Evolutionary conservation across 1,140 invertebrate species (phyloP).

Genomic region (Zaprionus kolodkinae): DNA sequence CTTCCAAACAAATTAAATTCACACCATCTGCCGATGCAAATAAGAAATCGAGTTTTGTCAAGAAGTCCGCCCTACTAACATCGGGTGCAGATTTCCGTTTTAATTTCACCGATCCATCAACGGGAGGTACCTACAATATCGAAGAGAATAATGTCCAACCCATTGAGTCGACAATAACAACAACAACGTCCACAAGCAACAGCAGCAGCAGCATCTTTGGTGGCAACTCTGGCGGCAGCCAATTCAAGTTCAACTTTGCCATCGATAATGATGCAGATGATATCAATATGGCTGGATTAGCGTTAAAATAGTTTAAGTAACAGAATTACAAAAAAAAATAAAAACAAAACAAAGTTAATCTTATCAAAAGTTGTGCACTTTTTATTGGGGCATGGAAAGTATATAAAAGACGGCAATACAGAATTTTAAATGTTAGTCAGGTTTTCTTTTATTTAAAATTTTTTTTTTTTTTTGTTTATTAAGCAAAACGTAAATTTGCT

Average conservation of each 20-base stretch:
- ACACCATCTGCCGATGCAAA: slow-evolving; percentile 65
- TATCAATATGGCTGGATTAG: slow-evolving; percentile 57
- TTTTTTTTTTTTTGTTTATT: background rate
- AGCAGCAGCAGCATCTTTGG: slow-evolving; percentile 51
- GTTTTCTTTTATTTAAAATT: background rate
- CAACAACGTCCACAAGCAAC: background rate
- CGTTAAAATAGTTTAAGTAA: slow-evolving; percentile 37
- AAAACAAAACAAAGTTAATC: slow-evolving; percentile 1
- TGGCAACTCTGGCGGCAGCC: slow-evolving; percentile 61
- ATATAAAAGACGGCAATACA: background rate
- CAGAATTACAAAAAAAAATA: background rate
- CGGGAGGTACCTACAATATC: slow-evolving; percentile 13
- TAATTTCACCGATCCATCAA: slow-evolving; percentile 73
- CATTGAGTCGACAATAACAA: background rate
- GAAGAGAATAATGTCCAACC: background rate
- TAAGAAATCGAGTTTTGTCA: slow-evolving; percentile 86
- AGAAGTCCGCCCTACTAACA: slow-evolving; percentile 84
- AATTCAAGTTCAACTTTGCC: slow-evolving; percentile 86
- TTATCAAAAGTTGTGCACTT: background rate
- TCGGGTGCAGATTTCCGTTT: slow-evolving; percentile 84
- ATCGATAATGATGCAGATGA: slow-evolving; percentile 60
- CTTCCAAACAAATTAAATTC: slow-evolving; percentile 84
- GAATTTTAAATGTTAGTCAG: background rate
- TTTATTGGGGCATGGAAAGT: background rate
- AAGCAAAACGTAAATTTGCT: background rate